Evolutionary conservation across 1,140 invertebrate genomes (phyloP).

Genomic region (Drosophila ambigua): DNA sequence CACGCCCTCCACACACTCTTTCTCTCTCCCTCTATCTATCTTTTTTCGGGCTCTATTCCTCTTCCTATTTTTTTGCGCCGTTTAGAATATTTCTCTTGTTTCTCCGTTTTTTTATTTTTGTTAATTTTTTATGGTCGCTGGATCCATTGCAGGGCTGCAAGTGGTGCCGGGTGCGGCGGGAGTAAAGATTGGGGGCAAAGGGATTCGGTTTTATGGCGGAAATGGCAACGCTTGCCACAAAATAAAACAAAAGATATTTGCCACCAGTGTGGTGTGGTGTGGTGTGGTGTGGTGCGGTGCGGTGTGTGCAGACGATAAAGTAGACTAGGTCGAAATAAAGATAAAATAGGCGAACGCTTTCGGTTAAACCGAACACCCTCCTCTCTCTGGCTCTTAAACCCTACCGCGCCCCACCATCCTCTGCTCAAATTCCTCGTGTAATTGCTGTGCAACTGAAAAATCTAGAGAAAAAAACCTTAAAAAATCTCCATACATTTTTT

Average conservation of each 20-base stretch:
- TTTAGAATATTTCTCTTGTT: constrained; percentile 69
- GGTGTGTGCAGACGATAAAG: constrained; percentile 62
- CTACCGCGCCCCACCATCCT: background rate
- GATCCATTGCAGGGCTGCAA: constrained; percentile 35
- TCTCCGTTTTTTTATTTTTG: constrained; percentile 55
- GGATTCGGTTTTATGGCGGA: constrained; percentile 72
- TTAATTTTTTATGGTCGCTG: constrained; percentile 75
- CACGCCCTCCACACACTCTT: background rate
- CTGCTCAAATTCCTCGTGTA: constrained; percentile 41
- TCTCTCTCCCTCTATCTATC: background rate
- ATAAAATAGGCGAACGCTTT: constrained; percentile 72
- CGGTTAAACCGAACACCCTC: background rate
- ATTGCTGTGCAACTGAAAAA: constrained; percentile 68
- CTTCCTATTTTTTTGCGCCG: constrained; percentile 27
- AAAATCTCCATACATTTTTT: constrained; percentile 39
- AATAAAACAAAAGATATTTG: constrained; percentile 75
- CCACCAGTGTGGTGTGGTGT: too few relatives aligned
- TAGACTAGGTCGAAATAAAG: constrained; percentile 79
- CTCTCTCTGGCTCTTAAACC: background rate
- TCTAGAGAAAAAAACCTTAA: constrained; percentile 45
- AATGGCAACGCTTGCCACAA: constrained; percentile 78
- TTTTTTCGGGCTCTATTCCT: constrained; percentile 13
- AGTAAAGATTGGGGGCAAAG: constrained; percentile 10
- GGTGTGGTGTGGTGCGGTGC: too few relatives aligned
- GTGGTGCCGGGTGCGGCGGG: background rate